These are phyloP conservation scores for Patella caerulea DNA, from an alignment of 2,888 invertebrate species.

Conservation along the genomic window DNA sequence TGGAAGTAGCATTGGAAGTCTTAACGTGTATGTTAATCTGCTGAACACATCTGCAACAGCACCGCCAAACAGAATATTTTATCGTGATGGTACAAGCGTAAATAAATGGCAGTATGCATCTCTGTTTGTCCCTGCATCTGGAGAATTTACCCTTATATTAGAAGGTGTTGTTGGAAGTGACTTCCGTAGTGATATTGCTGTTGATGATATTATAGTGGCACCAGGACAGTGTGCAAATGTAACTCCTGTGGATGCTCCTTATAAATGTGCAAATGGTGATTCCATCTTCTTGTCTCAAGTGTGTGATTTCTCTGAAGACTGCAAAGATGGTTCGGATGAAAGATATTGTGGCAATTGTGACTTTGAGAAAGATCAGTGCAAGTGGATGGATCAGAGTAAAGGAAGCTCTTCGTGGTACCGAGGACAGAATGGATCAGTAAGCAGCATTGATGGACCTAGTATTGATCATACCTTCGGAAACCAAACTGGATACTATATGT, in stretches of 20 bases:
- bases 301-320: constrained; percentile 61
- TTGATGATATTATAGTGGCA: constrained; percentile 56
- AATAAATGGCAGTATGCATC: constrained; percentile 52
- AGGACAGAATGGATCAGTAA: constrained; percentile 47
- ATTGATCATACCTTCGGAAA: constrained; percentile 58
- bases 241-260: constrained; percentile 34
- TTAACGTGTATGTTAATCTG: constrained; percentile 47
- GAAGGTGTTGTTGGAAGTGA: constrained; percentile 54
- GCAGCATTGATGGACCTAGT: constrained; percentile 49
- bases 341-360: constrained; percentile 60
- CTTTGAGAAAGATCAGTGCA: constrained; percentile 55
- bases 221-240: constrained; percentile 46
- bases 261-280: constrained; percentile 37
- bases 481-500: constrained; percentile 76
- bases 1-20: constrained; percentile 47
- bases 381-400: constrained; percentile 50
- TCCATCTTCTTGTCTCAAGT: constrained; percentile 43
- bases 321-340: constrained; percentile 58
- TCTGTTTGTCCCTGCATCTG: constrained; percentile 15
- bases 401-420: constrained; percentile 56
- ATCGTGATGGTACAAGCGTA: constrained; percentile 43
- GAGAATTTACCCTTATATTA: constrained; percentile 47
- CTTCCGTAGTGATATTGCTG: constrained; percentile 54
- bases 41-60: constrained; percentile 22
- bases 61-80: constrained; percentile 32